Evolutionary conservation across 2,888 invertebrate genomes (phyloP).

Genomic region (Cephus spinipes): DNA sequence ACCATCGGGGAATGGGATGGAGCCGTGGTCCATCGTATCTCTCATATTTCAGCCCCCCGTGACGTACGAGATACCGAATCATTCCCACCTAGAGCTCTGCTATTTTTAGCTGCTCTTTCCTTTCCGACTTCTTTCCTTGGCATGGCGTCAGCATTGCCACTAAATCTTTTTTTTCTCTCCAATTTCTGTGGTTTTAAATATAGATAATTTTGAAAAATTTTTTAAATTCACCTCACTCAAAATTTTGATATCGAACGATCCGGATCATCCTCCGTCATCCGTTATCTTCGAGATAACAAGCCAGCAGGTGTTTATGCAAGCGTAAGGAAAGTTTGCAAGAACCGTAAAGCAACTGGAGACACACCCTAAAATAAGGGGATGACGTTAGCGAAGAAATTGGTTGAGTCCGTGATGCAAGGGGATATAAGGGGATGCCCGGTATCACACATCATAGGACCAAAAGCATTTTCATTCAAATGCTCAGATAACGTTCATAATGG

Average conservation of each 20-base stretch:
- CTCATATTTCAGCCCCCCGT: slow-evolving; percentile 66
- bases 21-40: slow-evolving; percentile 63
- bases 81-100: slow-evolving; percentile 56
- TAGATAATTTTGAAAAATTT: too few species aligned
- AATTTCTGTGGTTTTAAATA: not conserved
- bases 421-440: slow-evolving; percentile 43
- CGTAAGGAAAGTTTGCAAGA: too few species aligned
- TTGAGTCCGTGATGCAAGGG: slow-evolving; percentile 11
- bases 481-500: slow-evolving; percentile 56
- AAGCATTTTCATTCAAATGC: slow-evolving; percentile 56
- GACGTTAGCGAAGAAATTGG: not conserved
- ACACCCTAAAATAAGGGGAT: not conserved
- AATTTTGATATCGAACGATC: not conserved
- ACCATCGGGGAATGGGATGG: slow-evolving; percentile 59
- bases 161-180: slow-evolving; percentile 11
- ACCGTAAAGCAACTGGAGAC: not conserved
- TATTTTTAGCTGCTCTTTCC: slow-evolving; percentile 51
- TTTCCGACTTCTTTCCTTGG: slow-evolving; percentile 15
- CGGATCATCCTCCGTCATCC: not conserved
- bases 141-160: not conserved
- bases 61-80: slow-evolving; percentile 66
- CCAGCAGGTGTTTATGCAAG: not conserved
- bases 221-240: not conserved
- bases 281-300: not conserved
- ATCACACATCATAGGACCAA: slow-evolving; percentile 53